Evolutionary conservation across 92 coral and sea anemone species (phyloP).

Genomic region (Heliopora coerulea): DNA sequence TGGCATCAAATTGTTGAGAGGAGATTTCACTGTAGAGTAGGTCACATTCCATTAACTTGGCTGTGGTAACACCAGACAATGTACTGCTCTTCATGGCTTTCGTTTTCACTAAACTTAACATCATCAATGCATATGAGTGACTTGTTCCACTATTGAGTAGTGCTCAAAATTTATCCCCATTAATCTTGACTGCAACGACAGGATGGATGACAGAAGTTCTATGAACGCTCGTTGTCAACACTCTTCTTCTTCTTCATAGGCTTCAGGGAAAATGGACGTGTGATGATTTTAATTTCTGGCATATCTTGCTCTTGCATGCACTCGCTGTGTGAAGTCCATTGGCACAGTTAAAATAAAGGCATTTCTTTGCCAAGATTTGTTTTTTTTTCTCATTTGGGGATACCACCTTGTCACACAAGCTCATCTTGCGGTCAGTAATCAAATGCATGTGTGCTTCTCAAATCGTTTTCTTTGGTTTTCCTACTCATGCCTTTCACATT

Average conservation of each 20-base stretch:
- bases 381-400: conserved; percentile 41
- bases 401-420: too few species aligned
- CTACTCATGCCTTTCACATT: too few species aligned
- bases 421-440: too few species aligned
- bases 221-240: too few species aligned
- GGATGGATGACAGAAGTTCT: too few species aligned
- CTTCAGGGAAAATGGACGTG: conserved; percentile 30
- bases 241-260: conserved; percentile 5
- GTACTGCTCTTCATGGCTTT: conserved; percentile 1
- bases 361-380: conserved; percentile 23
- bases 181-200: too few species aligned
- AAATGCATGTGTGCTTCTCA: conserved; percentile 14
- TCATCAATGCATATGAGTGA: conserved; percentile 41
- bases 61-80: too few species aligned
- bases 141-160: conserved; percentile 59
- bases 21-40: neutral
- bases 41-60: conserved; percentile 7
- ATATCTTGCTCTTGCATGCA: conserved; percentile 22
- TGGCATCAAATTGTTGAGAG: neutral
- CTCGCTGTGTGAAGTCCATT: too few species aligned
- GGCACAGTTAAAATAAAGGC: conserved; percentile 38
- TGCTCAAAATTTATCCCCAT: conserved; percentile 56
- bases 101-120: conserved; percentile 2
- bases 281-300: conserved; percentile 22
- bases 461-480: conserved; percentile 31